Percentiles rank a stretch among this genome's conserved stretches.
These are phyloP conservation scores for Rhizomys pruinosus DNA, from an alignment of 2,113 vertebrate genomes.

Conservation along the genomic window DNA sequence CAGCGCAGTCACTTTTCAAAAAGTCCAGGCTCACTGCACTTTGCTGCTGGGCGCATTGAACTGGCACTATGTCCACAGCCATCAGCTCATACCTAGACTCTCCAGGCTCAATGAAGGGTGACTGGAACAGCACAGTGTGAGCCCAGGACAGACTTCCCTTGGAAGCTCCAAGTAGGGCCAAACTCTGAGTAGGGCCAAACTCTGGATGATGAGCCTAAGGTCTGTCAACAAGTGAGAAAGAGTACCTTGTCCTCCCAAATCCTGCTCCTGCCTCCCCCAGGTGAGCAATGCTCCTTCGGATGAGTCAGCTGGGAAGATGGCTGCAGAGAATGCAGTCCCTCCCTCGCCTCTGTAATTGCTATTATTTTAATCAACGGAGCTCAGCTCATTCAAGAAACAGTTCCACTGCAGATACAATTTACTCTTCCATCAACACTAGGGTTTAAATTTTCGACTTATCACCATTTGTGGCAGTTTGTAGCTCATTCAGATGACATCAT, in stretches of 20 bases:
- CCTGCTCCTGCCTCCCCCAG: neutral
- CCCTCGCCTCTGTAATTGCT: neutral
- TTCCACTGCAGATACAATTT: neutral
- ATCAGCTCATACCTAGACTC: neutral
- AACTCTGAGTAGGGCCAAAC: neutral
- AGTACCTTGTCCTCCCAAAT: neutral
- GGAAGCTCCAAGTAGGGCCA: neutral
- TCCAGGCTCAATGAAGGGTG: neutral
- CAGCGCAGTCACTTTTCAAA: neutral
- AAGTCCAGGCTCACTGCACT: neutral
- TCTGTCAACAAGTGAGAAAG: neutral
- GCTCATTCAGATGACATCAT: neutral
- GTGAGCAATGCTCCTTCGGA: neutral
- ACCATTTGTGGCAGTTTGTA: neutral
- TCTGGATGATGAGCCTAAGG: neutral
- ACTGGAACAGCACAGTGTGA: neutral
- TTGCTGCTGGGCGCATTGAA: neutral
- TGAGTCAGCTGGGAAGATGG: neutral
- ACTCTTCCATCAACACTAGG: neutral
- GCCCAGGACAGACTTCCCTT: neutral
- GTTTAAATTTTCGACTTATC: neutral
- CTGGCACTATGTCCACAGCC: neutral
- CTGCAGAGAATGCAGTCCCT: neutral
- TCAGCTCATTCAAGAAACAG: neutral
- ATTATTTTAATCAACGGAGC: conserved; percentile 33